Conservation (phyloP, 2,888 invertebrate genomes). For the Heteropelma amictum region DNA sequence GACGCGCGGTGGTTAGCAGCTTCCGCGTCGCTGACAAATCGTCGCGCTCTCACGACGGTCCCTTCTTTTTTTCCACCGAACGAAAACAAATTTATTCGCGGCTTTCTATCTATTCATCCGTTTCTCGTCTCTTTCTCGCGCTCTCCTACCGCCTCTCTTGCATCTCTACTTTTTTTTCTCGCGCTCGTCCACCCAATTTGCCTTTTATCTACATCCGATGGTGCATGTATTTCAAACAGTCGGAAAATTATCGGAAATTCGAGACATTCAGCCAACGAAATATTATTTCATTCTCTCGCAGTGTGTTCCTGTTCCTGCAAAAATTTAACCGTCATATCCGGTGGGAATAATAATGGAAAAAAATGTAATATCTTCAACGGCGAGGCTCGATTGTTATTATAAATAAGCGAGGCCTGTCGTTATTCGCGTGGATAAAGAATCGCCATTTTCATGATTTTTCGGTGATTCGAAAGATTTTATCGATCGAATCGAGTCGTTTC, state of each 20-base stretch:
- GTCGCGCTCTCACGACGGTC: constrained; percentile 34
- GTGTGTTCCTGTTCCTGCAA: constrained; percentile 9
- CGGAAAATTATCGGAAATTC: constrained; percentile 50
- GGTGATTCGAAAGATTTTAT: too few relatives aligned
- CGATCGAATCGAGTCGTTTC: too few relatives aligned
- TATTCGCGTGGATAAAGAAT: too few relatives aligned
- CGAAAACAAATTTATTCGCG: constrained; percentile 52
- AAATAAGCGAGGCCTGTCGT: too few relatives aligned
- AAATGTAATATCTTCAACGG: too few relatives aligned
- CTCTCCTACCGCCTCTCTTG: not conserved
- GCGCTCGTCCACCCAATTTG: not conserved
- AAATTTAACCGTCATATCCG: not conserved
- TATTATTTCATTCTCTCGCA: constrained; percentile 4
- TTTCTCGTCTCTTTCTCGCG: constrained; percentile 2
- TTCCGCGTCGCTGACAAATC: constrained; percentile 53
- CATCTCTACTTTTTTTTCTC: constrained; percentile 10
- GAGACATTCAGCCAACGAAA: constrained; percentile 38
- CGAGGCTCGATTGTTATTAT: too few relatives aligned
- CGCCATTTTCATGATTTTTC: too few relatives aligned
- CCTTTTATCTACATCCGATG: constrained; percentile 32
- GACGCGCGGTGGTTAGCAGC: constrained; percentile 31
- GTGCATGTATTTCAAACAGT: constrained; percentile 49
- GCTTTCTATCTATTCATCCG: constrained; percentile 20
- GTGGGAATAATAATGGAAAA: too few relatives aligned
- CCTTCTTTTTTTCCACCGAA: constrained; percentile 31